phyloP scores from a whole-genome alignment of 2,113 vertebrate species.

The Morone chrysops region DNA sequence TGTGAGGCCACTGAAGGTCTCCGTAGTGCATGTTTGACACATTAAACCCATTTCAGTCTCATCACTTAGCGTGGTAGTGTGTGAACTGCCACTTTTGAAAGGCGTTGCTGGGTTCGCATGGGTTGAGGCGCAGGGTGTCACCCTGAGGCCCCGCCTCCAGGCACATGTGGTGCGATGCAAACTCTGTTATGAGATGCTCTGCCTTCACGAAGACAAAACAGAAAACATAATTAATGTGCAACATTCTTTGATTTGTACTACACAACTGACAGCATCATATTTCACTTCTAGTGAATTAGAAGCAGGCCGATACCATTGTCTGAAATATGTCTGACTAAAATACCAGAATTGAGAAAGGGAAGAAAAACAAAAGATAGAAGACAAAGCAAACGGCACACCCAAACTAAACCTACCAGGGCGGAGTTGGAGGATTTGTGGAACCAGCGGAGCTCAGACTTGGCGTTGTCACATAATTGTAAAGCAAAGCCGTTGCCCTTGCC shows the following conservation, averaged over 20 bases:
- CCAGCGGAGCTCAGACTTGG: constrained; percentile 85
- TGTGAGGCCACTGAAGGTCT: constrained; percentile 6
- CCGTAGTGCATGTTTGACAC: constrained; percentile 1
- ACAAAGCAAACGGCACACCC: constrained; percentile 9
- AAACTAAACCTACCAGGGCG: constrained; percentile 83
- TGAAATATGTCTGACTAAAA: neutral
- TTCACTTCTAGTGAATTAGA: neutral
- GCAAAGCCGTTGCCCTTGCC: constrained; percentile 37
- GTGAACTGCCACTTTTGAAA: constrained; percentile 95
- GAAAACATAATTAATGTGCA: neutral
- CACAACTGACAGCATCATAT: neutral
- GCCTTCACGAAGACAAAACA: constrained; percentile 76
- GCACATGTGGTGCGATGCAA: constrained; percentile 79
- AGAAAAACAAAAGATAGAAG: neutral
- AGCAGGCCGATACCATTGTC: neutral
- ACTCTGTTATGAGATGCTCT: constrained; percentile 87
- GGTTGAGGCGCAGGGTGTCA: constrained; percentile 67
- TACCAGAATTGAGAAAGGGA: neutral
- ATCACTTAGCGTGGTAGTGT: constrained; percentile 84
- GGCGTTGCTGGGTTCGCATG: constrained; percentile 82
- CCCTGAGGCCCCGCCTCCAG: constrained; percentile 80
- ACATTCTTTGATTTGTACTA: neutral
- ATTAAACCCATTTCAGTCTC: neutral
- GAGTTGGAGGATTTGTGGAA: constrained; percentile 85
- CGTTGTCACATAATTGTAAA: constrained; percentile 82